A percentile compares a stretch with the other conserved stretches of the same genome.
Evolutionary conservation across 1,140 invertebrate genomes (phyloP).

Genomic region (Acyrthosiphon pisum): DNA sequence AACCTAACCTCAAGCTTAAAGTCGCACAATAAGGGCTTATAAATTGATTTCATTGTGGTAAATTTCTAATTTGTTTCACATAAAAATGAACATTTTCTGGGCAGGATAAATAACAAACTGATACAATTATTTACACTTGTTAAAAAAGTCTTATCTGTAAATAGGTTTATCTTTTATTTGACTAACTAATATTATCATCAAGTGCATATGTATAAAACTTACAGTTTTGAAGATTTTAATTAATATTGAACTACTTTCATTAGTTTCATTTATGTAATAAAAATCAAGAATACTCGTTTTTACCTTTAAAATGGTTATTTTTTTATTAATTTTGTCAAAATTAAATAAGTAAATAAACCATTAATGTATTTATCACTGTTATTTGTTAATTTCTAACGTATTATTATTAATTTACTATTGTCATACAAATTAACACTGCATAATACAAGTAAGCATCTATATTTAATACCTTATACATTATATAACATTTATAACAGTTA

Average conservation of each 20-base stretch:
- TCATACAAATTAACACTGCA: neutral
- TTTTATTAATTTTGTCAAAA: neutral
- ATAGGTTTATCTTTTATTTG: conserved; percentile 45
- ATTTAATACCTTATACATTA: neutral
- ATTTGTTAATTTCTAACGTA: neutral
- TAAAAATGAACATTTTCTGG: neutral
- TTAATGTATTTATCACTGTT: neutral
- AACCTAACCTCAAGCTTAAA: conserved; percentile 46
- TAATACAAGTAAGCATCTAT: neutral
- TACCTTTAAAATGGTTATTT: neutral
- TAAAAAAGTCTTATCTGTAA: conserved; percentile 34
- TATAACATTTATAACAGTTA: neutral
- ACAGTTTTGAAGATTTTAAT: neutral
- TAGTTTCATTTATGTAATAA: neutral
- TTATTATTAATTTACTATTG: neutral
- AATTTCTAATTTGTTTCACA: neutral
- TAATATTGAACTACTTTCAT: neutral
- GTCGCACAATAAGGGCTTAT: conserved; percentile 23
- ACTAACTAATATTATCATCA: neutral
- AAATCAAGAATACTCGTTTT: neutral
- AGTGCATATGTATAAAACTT: neutral
- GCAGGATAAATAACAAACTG: neutral
- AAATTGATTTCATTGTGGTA: conserved; percentile 32
- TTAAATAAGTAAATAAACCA: neutral
- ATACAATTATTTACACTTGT: conserved; percentile 8